Conservation (phyloP, 2,888 invertebrate species). For the Hypomecis punctinalis region DNA sequence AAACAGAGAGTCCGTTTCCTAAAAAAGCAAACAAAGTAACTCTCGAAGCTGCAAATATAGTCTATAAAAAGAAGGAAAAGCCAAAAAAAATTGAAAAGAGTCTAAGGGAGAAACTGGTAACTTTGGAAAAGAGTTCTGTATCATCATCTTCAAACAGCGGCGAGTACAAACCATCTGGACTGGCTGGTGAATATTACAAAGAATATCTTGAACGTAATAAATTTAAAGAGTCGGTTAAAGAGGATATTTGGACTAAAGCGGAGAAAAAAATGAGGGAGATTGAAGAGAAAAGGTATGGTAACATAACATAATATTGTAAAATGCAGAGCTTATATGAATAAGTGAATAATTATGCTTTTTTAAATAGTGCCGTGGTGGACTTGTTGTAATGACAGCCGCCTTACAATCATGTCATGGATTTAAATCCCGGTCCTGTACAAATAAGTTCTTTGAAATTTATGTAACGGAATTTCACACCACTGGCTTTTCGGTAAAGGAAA, state of each 20-base stretch:
- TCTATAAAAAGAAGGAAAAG: slow-evolving; percentile 41
- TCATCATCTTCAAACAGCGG: neutral
- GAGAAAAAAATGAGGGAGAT: slow-evolving; percentile 60
- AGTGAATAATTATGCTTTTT: too few species aligned
- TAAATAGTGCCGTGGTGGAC: too few species aligned
- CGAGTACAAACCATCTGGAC: slow-evolving; percentile 49
- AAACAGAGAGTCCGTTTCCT: slow-evolving; percentile 14
- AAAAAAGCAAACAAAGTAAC: slow-evolving; percentile 36
- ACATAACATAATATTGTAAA: too few species aligned
- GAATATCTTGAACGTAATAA: slow-evolving; percentile 53
- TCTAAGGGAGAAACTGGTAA: neutral
- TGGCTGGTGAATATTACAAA: slow-evolving; percentile 59
- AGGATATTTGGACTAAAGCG: slow-evolving; percentile 59
- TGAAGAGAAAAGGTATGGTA: slow-evolving; percentile 52
- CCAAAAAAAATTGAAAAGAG: neutral
- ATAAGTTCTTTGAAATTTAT: too few species aligned
- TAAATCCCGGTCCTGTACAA: too few species aligned
- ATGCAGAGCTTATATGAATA: too few species aligned
- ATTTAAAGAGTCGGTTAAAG: slow-evolving; percentile 45
- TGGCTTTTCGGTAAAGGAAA: too few species aligned
- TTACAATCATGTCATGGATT: too few species aligned
- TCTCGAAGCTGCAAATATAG: slow-evolving; percentile 37
- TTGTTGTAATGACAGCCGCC: too few species aligned
- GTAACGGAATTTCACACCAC: too few species aligned
- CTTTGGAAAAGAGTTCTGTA: neutral